Base-by-base conservation (phyloP, 2,113 vertebrate species). In the human region DNA sequence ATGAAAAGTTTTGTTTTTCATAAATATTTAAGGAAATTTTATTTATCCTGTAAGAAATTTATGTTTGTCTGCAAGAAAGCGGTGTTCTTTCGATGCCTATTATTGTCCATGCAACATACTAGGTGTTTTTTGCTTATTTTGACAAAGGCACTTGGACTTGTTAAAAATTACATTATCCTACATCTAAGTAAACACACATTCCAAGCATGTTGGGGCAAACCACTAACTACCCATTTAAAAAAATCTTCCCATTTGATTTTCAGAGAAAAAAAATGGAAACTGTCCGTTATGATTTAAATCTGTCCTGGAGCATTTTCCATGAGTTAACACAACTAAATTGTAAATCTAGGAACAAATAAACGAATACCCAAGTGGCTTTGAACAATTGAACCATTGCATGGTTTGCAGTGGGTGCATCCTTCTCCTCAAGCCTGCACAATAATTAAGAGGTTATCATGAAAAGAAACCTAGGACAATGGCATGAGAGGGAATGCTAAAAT, bases 221-320 rank as follows among this genome's bases (percentile, higher is more conserved):
- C 97, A 98, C 97, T 91, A 98, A 97, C 94, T 96, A 98, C 2
- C 64, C 86, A 97, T 98, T 98, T 98, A 97, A 98, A 99, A 98
- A 98, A 98, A 98, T 98, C 98, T 98, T 98, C 96, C 96, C 92
- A 91, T 97, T 97, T 97, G 97, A 98, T 98, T 98, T 98, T 98
- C 97, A 98, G 98, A 98, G 95, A 97, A 99, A 98, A 99, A 98
- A 98, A 99, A 98, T 98, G 98, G 97, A 98, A 99, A 98, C 98
- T 98, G 98, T 99, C 98, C 98, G 98, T 97, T 98, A 98, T 98
- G 98, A 98, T 99, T 99, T 99, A 98, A 98, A 98, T 98, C 98
- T 98, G 97, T 98, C 98, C 98, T 94, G 98, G 94, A 98, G 98
- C 98, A 98, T 97, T 99, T 99, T 98, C 98, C 98, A 98, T 98